Base-by-base conservation (phyloP, 2,797 vertebrate genomes). In the Sebastes wilsoni region DNA sequence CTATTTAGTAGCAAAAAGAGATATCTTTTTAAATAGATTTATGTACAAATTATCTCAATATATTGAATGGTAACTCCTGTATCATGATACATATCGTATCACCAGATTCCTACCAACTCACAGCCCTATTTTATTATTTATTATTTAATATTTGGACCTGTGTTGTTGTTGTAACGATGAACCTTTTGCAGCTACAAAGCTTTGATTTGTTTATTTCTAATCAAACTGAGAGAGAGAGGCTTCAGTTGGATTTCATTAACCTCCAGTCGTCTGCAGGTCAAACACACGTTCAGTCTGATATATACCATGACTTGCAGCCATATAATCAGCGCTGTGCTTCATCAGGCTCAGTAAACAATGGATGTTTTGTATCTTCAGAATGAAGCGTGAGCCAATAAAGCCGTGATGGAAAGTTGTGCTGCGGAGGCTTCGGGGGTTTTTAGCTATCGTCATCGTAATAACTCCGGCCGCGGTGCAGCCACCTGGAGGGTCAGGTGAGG, bases 401-500 rank as follows among this genome's bases (percentile, higher is more conserved):
- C 23, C 10, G 16, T 23, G 82, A 85, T 82, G 81, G 85, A 88
- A 83, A 82, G 71, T 62, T 72, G 72, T 36, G 36, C 79, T 67
- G 78, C 52, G 1, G 20, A 52, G 46, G 46, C 46, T 52, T n/a
- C 7, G 46, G 79, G 84, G 64, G 11, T 36, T n/a, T 73, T 73
- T 36, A 30, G 22, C 76, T 18, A 4, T 71, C 56, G 14, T 70
- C 82, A 49, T 49, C 13, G 3, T 49, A 18, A 49, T 49, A 49
- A 49, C 38, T 42, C 36, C 13, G 13, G 36, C 36, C 36, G 38
- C 6, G 38, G 14, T 16, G 38, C 38, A 42, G 38, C 46, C 46
- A 89, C 83, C 85, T 92, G 91, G 82, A 87, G 25, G 83, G 49
- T 72, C 86, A 91, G 85, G 82, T 86, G 85, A 89, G 83, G 52